Base-by-base conservation (phyloP, 2,888 invertebrate genomes). In the Eupithecia inturbata region DNA sequence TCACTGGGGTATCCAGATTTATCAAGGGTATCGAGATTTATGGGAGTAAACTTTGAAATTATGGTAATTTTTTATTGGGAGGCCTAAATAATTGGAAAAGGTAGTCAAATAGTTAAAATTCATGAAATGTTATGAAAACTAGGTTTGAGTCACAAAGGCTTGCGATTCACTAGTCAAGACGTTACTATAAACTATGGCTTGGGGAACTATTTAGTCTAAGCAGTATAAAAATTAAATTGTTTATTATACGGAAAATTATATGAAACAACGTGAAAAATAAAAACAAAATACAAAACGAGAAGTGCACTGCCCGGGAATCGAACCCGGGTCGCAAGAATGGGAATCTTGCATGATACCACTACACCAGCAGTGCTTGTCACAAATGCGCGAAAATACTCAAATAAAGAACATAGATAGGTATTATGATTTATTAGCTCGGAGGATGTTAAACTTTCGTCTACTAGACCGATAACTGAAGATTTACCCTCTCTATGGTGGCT, bases 271-370 rank as follows among this genome's bases (percentile, higher is more conserved):
- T n/a, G n/a, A n/a, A n/a, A n/a, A n/a, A n/a, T n/a, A n/a, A n/a
- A n/a, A n/a, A 9, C 10, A 31, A 73, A 57, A 66, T 28, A 71
- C 75, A 91, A 94, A 92, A 88, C 82, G 70, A 49, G 2, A 39
- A 4, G n/a, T 97, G 97, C 97, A 96, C 97, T 96, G 97, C 96
- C 97, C 97, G 97, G 97, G 97, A 97, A 97, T 98, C 98, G 98
- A 98, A 98, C 98, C 97, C 97, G 97, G 97, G 97, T 97, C 98
- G 97, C 97, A 97, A 97, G 97, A 97, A 97, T 98, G 98, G 98
- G 97, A 98, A 97, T 97, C 97, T 97, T 97, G 97, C 97, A 98
- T 98, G 97, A 97, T 98, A 97, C 98, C 98, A 97, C 97, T 98
- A 97, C 97, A 98, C 98, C 97, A 98, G 97, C 97, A 97, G 97